These are phyloP conservation scores for Megaceryle maxima DNA, from an alignment of 2,113 vertebrate species.

Conservation along the genomic window DNA sequence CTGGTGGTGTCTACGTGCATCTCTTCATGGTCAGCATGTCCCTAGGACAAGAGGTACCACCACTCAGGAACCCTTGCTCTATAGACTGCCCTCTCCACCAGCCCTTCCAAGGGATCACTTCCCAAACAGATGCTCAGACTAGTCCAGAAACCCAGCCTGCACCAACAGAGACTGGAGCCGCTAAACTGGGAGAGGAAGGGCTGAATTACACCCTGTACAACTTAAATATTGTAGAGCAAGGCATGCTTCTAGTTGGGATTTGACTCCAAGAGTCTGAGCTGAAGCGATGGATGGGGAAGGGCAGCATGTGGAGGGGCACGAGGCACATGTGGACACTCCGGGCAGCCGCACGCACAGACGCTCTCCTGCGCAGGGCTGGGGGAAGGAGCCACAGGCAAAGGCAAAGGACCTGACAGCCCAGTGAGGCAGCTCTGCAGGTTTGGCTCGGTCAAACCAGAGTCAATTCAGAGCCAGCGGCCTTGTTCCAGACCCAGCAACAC, in stretches of 20 bases:
- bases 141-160: background rate
- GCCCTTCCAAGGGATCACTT: background rate
- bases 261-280: background rate
- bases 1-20: background rate
- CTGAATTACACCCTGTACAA: background rate
- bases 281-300: background rate
- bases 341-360: background rate
- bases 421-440: background rate
- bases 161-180: background rate
- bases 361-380: background rate
- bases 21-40: rapidly evolving
- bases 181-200: background rate
- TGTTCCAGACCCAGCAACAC: background rate
- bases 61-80: background rate
- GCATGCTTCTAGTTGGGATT: background rate
- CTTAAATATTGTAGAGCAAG: background rate
- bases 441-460: background rate
- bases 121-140: background rate
- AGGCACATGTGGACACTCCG: background rate
- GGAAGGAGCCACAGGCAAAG: background rate
- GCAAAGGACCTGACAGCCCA: background rate
- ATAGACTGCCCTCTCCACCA: background rate
- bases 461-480: background rate
- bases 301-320: background rate
- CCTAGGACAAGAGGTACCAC: background rate